A percentile compares a stretch with the other conserved stretches of the same genome.
phyloP scores from a whole-genome alignment of 2,888 invertebrate species.

The Scaptomyza cyrtandrae region DNA sequence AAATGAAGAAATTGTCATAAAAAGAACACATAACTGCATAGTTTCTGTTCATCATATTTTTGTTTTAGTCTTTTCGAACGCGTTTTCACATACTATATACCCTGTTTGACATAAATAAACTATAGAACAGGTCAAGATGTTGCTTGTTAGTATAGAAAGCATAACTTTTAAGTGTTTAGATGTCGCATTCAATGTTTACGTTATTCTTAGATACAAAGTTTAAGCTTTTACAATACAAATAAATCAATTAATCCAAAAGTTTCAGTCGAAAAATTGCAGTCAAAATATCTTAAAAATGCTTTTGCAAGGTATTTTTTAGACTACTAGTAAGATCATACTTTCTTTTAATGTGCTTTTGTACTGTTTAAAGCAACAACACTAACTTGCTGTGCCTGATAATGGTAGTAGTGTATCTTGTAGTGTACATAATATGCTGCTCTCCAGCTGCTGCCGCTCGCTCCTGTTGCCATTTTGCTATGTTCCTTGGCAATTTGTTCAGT shows the following conservation, averaged over 20 bases:
- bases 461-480: not conserved
- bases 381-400: conserved; percentile 5
- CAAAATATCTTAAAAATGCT: too few species aligned
- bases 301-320: conserved; percentile 11
- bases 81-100: conserved; percentile 21
- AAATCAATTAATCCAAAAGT: too few species aligned
- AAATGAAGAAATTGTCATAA: conserved; percentile 78
- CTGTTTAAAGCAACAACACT: conserved; percentile 49
- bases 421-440: conserved; percentile 20
- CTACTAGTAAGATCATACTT: too few species aligned
- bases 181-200: too few species aligned
- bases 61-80: conserved; percentile 2
- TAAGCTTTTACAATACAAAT: too few species aligned
- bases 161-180: too few species aligned
- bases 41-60: conserved; percentile 24
- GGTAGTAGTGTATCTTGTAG: conserved; percentile 33
- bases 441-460: not conserved
- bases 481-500: conserved; percentile 26
- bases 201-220: too few species aligned
- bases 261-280: too few species aligned
- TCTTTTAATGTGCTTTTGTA: not conserved
- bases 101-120: conserved; percentile 23
- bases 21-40: conserved; percentile 54
- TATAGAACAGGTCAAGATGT: not conserved
- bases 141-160: too few species aligned